These are phyloP conservation scores for Neodiprion virginianus DNA, from an alignment of 1,140 invertebrate genomes.

Conservation along the genomic window DNA sequence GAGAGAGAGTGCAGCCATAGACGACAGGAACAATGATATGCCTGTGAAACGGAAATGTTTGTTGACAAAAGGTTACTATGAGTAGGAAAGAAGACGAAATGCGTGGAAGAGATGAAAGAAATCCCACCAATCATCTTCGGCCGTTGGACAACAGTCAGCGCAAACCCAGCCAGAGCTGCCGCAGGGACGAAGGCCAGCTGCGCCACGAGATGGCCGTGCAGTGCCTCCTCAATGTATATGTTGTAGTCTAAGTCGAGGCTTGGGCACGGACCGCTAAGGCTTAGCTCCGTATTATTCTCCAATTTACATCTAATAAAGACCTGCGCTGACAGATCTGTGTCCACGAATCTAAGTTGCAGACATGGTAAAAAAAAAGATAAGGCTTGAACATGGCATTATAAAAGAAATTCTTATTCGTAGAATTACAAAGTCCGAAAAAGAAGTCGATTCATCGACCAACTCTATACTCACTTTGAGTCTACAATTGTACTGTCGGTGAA, in stretches of 20 bases:
- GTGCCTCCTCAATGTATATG: slow-evolving; percentile 54
- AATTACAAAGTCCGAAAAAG: background rate
- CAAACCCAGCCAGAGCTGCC: slow-evolving; percentile 46
- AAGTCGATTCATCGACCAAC: background rate
- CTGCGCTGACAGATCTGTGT: slow-evolving; percentile 61
- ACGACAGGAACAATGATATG: slow-evolving; percentile 51
- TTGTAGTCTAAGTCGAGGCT: slow-evolving; percentile 56
- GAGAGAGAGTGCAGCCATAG: slow-evolving; percentile 44
- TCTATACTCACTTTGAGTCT: slow-evolving; percentile 53
- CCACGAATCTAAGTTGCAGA: slow-evolving; percentile 56
- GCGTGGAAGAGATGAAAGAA: slow-evolving; percentile 41
- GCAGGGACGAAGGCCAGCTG: slow-evolving; percentile 51
- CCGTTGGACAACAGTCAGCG: slow-evolving; percentile 45
- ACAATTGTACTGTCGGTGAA: slow-evolving; percentile 61
- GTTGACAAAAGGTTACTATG: background rate
- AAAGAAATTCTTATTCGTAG: slow-evolving; percentile 10
- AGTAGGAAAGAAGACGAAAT: slow-evolving; percentile 44
- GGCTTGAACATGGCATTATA: background rate
- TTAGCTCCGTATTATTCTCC: slow-evolving; percentile 59
- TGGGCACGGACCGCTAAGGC: slow-evolving; percentile 49
- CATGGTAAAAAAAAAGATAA: slow-evolving; percentile 12
- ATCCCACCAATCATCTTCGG: slow-evolving; percentile 53
- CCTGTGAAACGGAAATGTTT: slow-evolving; percentile 27
- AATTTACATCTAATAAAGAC: slow-evolving; percentile 59
- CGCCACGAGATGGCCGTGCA: slow-evolving; percentile 52